A percentile compares a stretch with the other conserved stretches of the same genome.
These are phyloP conservation scores for Temnothorax ravouxi DNA, from an alignment of 2,888 invertebrate species.

Conservation along the genomic window DNA sequence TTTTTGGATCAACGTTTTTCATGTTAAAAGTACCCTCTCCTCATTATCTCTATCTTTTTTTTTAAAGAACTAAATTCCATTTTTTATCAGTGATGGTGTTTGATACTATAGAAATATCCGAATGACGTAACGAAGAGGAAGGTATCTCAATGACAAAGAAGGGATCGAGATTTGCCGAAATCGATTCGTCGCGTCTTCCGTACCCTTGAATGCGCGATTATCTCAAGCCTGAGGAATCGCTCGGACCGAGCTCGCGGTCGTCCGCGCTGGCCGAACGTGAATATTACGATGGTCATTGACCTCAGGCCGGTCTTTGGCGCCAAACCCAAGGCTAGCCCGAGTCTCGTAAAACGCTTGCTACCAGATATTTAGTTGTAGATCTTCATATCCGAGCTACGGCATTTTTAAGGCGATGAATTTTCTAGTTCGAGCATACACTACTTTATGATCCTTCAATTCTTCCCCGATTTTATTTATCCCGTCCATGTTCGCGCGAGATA, in stretches of 20 bases:
- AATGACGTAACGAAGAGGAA: neutral
- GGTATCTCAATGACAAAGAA: constrained; percentile 17
- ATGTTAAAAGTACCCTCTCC: neutral
- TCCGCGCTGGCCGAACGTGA: constrained; percentile 82
- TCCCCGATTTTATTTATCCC: neutral
- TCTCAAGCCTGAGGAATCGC: constrained; percentile 69
- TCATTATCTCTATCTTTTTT: neutral
- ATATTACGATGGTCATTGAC: constrained; percentile 85
- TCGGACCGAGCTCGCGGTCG: constrained; percentile 74
- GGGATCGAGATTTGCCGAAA: constrained; percentile 27
- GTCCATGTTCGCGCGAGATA: neutral
- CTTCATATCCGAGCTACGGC: constrained; percentile 56
- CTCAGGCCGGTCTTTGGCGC: constrained; percentile 82
- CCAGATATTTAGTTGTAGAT: constrained; percentile 69
- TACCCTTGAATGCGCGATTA: constrained; percentile 69
- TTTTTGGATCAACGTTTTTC: neutral
- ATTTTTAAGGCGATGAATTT: neutral
- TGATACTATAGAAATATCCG: neutral
- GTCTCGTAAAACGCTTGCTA: constrained; percentile 66
- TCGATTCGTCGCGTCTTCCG: constrained; percentile 39
- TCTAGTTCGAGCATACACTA: neutral
- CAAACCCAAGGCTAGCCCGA: constrained; percentile 79
- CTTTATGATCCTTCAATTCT: neutral
- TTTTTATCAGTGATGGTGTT: neutral
- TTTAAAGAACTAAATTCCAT: neutral